Base-by-base conservation (phyloP, 2,797 vertebrate genomes). In the Oceanodroma leucorhoa region DNA sequence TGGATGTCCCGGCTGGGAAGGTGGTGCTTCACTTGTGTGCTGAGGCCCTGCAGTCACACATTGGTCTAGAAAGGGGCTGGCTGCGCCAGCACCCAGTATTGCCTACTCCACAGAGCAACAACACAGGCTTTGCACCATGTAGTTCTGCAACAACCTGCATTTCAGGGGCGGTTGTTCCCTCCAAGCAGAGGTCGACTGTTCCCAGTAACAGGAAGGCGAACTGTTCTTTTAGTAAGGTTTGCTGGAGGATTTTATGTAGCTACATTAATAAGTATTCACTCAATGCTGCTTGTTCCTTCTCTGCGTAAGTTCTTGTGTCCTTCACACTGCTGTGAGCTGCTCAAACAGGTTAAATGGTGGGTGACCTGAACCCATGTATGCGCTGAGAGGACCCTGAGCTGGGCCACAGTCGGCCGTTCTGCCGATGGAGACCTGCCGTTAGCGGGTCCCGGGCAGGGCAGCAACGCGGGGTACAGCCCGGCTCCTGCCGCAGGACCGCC, bases 21-120 rank as follows among this genome's bases (percentile, higher is more conserved):
- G 58, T 23, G 51, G 5, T 11, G 43, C 22, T 43, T 27, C 26
- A 14, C 4, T 4, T 2, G 2, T 0, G 0, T 34, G 54, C 29
- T 36, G n/a, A 19, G 43, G 34, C 21, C 36, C 62, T 48, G 36
- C 27, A 8, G 34, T 19, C 43, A 14, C 3, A 0, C 3, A 0
- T 8, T 43, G 66, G 7, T 13, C 40, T 45, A 36, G 32, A 18
- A 69, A 29, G 11, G 29, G 34, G 5, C 41, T 29, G 75, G 20
- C 38, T 55, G 71, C 62, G 41, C 6, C 32, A 20, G 34, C 17
- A 32, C 16, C 12, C 48, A 12, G 32, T 5, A 4, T 3, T n/a
- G 19, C 54, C 48, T 12, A 1, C 29, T 22, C 34, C 24, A 1
- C 1, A 1, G 43, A 46, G 48, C 46, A 36, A 1, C 40, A 19